Evolutionary conservation across 2,113 vertebrate species (phyloP).

Genomic region (Nerophis lumbriciformis): DNA sequence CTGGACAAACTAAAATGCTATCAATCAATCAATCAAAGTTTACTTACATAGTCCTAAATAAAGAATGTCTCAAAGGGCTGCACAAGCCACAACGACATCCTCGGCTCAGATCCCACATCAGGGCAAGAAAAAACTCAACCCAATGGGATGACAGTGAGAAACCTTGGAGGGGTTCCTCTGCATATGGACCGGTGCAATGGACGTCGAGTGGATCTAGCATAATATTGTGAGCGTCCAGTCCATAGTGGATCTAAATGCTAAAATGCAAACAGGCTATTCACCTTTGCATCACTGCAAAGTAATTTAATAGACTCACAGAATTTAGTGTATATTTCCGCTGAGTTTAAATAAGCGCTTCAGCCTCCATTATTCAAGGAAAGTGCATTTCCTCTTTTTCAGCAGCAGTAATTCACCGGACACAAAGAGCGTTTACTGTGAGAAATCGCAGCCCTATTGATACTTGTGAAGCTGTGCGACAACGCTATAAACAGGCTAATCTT

Average conservation of each 20-base stretch:
- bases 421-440: constrained; percentile 41
- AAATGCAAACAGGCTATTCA: constrained; percentile 60
- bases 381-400: constrained; percentile 40
- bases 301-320: constrained; percentile 35
- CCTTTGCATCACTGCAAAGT: constrained; percentile 20
- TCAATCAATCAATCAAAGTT: too few species aligned
- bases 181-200: too few species aligned
- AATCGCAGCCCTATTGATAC: constrained; percentile 60
- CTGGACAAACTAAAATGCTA: too few species aligned
- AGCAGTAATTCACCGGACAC: constrained; percentile 49
- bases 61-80: too few species aligned
- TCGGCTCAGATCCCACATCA: too few species aligned
- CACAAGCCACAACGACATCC: too few species aligned
- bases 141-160: too few species aligned
- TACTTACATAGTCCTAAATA: too few species aligned
- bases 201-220: too few species aligned
- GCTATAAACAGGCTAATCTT: constrained; percentile 63
- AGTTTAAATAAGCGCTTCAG: constrained; percentile 31
- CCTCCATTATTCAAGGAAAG: constrained; percentile 36
- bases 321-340: constrained; percentile 31
- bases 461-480: constrained; percentile 37
- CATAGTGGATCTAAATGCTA: constrained; percentile 19
- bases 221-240: too few species aligned
- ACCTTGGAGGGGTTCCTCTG: too few species aligned
- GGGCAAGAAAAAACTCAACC: too few species aligned